phyloP scores from a whole-genome alignment of 2,113 vertebrate genomes.

The Sardina pilchardus region DNA sequence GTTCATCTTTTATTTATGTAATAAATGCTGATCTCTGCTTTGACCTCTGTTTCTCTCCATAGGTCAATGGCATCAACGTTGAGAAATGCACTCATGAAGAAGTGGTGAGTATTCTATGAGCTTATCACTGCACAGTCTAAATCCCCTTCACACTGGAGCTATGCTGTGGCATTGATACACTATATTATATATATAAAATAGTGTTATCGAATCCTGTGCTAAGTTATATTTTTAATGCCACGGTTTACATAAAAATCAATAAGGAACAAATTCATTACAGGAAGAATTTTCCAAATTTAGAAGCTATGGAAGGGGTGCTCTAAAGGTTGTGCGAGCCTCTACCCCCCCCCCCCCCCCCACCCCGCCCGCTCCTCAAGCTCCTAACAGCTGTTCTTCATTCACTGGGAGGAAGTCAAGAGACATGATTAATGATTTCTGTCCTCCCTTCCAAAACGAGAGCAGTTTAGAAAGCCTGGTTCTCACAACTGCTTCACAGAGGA shows the following conservation, averaged over 20 bases:
- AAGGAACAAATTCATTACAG: constrained; percentile 40
- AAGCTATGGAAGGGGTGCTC: constrained; percentile 16
- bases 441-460: constrained; percentile 44
- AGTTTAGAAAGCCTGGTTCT: constrained; percentile 52
- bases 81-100: constrained; percentile 88
- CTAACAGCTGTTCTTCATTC: constrained; percentile 57
- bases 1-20: not conserved
- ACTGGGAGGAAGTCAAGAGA: constrained; percentile 53
- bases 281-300: constrained; percentile 27
- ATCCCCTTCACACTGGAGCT: not conserved
- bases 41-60: constrained; percentile 50
- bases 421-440: constrained; percentile 56
- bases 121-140: not conserved
- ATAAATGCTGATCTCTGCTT: not conserved
- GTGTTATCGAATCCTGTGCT: not conserved
- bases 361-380: constrained; percentile 23
- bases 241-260: constrained; percentile 38
- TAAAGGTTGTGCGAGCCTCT: not conserved
- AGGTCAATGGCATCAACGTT: constrained; percentile 95
- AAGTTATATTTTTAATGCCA: not conserved
- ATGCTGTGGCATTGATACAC: not conserved
- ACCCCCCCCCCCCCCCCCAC: constrained; percentile 25
- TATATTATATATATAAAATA: not conserved
- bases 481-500: constrained; percentile 21
- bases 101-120: constrained; percentile 82